Evolutionary conservation across 2,888 invertebrate species (phyloP), one percentile per base, ranked within the genome.

Genomic region (Chouioia cunea): DNA sequence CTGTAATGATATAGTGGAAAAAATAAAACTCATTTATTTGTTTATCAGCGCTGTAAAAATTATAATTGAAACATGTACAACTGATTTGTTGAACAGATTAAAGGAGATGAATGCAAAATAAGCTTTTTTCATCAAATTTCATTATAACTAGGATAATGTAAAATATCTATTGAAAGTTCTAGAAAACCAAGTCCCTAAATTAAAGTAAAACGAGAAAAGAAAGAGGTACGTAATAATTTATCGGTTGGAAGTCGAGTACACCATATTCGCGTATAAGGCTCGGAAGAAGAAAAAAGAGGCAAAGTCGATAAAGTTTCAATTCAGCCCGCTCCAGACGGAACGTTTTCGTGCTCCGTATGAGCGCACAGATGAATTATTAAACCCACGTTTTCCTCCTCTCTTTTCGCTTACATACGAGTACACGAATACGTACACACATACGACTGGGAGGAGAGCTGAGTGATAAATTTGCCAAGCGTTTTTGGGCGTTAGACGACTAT

Each of bases 261-360:
- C 23, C 47, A 54, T 60, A 60, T 65, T 53, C 46, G 53, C 18
- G 44, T 27, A 46, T n/a, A 54, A 20, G 43, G 50, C n/a, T n/a
- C n/a, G n/a, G n/a, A n/a, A n/a, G 23, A 47, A 22, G 48, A 62
- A 22, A 53, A 53, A 22, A 4, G 22, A 22, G 14, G 22, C 27
- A 52, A 65, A 65, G 62, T 62, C 72, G 65, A 72, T 72, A 72
- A 72, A 72, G 68, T 72, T 69, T 69, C 68, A 72, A 72, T 72
- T 65, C 62, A 65, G 22, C 48, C 12, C 36, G 6, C 36, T 1
- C 36, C 53, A 48, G 54, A n/a, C 54, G 50, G 20, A 23, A 46
- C 18, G 48, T 36, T 23, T 47, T 27, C 3, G 27, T 6, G 27
- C 27, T 2, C 27, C 6, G 27, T 27, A 27, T 27, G 59, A 14